Evolutionary conservation across 2,797 vertebrate species (phyloP).

Genomic region (Setipinna tenuifilis): DNA sequence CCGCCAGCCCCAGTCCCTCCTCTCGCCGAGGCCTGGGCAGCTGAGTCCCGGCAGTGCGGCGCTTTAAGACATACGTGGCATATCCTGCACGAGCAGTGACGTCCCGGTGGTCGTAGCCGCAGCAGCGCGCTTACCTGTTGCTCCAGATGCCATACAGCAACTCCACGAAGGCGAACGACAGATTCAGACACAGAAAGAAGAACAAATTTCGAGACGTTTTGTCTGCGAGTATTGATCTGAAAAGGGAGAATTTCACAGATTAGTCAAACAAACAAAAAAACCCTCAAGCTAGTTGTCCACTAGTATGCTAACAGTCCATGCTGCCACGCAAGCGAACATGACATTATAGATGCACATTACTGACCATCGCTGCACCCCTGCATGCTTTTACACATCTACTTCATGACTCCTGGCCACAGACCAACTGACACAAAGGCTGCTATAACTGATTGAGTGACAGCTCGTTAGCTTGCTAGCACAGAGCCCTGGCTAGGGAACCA

Average conservation of each 20-base stretch:
- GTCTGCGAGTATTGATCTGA: slow-evolving; percentile 92
- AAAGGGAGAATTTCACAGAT: background rate
- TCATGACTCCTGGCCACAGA: too few species aligned
- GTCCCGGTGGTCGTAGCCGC: background rate
- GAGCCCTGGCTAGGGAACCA: background rate
- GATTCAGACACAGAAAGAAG: slow-evolving; percentile 92
- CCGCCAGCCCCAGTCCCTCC: too few species aligned
- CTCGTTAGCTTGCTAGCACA: slow-evolving; percentile 5
- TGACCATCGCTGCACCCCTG: background rate
- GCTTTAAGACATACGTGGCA: slow-evolving; percentile 75
- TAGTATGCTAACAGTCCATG: background rate
- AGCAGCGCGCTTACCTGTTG: slow-evolving; percentile 84
- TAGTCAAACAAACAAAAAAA: background rate
- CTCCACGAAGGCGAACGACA: slow-evolving; percentile 97
- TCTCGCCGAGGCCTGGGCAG: too few species aligned
- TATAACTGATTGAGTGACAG: background rate
- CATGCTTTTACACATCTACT: background rate
- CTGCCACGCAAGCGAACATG: background rate
- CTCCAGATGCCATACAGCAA: slow-evolving; percentile 94
- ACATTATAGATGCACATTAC: background rate
- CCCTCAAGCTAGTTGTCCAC: background rate
- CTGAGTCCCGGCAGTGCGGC: too few species aligned
- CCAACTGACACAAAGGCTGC: background rate
- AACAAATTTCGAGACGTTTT: slow-evolving; percentile 95
- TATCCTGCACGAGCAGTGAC: slow-evolving; percentile 59